A percentile compares a stretch with the other conserved stretches of the same genome.
phyloP scores from a whole-genome alignment of 1,140 invertebrate species.

The Bombus confusus region DNA sequence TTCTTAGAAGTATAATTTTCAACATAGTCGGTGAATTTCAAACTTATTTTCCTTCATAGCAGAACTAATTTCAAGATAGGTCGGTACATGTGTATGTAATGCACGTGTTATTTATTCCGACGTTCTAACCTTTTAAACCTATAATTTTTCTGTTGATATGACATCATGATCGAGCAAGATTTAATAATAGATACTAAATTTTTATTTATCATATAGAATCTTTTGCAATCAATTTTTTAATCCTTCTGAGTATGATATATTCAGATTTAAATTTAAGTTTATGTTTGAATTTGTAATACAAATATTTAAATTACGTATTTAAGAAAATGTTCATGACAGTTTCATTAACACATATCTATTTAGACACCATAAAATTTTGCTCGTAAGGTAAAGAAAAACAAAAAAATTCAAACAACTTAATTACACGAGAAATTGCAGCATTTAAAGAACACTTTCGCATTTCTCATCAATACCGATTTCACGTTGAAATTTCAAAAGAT shows the following conservation, averaged over 20 bases:
- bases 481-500: not conserved
- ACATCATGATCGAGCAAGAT: not conserved
- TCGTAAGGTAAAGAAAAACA: not conserved
- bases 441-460: not conserved
- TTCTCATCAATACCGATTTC: not conserved
- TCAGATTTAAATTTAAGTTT: not conserved
- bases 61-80: not conserved
- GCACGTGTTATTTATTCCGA: not conserved
- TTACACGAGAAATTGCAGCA: not conserved
- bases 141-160: not conserved
- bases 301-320: not conserved
- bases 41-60: not conserved
- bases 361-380: too few relatives aligned
- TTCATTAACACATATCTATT: too few relatives aligned
- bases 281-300: not conserved
- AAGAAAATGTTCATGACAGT: not conserved
- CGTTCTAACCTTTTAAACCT: not conserved
- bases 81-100: too few relatives aligned
- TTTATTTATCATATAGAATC: not conserved
- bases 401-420: not conserved
- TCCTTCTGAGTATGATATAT: not conserved
- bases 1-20: not conserved
- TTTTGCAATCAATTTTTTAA: not conserved
- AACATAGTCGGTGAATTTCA: not conserved
- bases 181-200: not conserved